Percentiles rank a stretch among this genome's conserved stretches.
Conservation (phyloP, 2,888 invertebrate genomes). For the Melanophora roralis region DNA sequence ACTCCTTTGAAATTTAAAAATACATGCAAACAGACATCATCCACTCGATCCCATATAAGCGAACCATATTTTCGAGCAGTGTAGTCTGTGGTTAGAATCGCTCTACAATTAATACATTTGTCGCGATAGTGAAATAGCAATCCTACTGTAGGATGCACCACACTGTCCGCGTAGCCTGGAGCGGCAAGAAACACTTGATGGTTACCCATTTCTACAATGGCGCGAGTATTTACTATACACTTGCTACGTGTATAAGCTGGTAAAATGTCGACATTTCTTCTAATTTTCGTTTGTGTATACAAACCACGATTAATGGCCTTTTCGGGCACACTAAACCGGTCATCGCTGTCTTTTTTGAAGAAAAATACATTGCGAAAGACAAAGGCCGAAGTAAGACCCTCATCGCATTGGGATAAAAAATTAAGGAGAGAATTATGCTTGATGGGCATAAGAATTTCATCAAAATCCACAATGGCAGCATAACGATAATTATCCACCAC, state of each 20-base stretch:
- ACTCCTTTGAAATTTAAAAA: slow-evolving; percentile 70
- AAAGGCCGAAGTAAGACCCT: slow-evolving; percentile 75
- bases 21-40: slow-evolving; percentile 70
- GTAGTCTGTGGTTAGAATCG: slow-evolving; percentile 71
- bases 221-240: slow-evolving; percentile 89
- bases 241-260: slow-evolving; percentile 90
- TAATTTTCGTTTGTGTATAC: slow-evolving; percentile 76
- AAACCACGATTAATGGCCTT: slow-evolving; percentile 72
- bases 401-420: slow-evolving; percentile 70
- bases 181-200: slow-evolving; percentile 82
- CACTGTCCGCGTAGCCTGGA: slow-evolving; percentile 70
- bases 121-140: slow-evolving; percentile 75
- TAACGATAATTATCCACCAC: slow-evolving; percentile 83
- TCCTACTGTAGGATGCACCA: slow-evolving; percentile 72
- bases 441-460: slow-evolving; percentile 90
- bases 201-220: slow-evolving; percentile 91
- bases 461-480: slow-evolving; percentile 89
- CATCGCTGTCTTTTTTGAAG: slow-evolving; percentile 77
- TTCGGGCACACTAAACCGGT: slow-evolving; percentile 70
- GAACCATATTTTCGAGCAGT: slow-evolving; percentile 75
- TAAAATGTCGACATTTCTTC: slow-evolving; percentile 70
- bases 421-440: slow-evolving; percentile 84
- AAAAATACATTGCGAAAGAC: slow-evolving; percentile 78
- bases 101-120: slow-evolving; percentile 72
- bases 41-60: slow-evolving; percentile 73